Evolutionary conservation across 23 tunicate species (phyloP).

Genomic region (Aplidium turbinatum): DNA sequence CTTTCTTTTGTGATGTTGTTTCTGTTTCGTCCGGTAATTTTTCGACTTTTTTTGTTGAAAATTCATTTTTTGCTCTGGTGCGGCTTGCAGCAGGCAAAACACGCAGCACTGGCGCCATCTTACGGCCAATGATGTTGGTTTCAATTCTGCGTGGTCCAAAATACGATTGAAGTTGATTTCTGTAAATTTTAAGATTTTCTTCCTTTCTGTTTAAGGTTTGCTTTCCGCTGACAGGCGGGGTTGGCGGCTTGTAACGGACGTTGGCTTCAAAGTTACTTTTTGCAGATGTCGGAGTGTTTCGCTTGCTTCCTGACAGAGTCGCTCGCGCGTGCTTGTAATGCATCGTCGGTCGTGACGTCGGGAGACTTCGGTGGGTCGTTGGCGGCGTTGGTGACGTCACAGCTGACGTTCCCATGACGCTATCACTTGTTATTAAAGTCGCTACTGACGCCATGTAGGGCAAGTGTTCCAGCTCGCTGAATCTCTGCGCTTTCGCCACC

Average conservation of each 20-base stretch:
- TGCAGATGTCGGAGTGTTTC: slow-evolving; percentile 8
- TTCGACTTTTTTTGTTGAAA: background rate
- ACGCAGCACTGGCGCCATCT: slow-evolving; percentile 91
- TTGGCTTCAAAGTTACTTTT: background rate
- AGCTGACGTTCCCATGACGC: slow-evolving; percentile 10
- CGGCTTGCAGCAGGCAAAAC: slow-evolving; percentile 42
- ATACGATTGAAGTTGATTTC: slow-evolving; percentile 46
- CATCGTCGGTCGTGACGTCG: slow-evolving; percentile 1
- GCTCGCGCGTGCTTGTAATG: slow-evolving; percentile 26
- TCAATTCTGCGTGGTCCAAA: slow-evolving; percentile 47
- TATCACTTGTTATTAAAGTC: slow-evolving; percentile 33
- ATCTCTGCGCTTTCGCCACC: background rate
- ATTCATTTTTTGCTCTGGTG: background rate
- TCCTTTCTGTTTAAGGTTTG: background rate
- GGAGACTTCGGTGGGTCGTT: slow-evolving; percentile 28
- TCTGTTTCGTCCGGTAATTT: slow-evolving; percentile 47
- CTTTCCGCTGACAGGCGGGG: slow-evolving; percentile 3
- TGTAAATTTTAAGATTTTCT: slow-evolving; percentile 21
- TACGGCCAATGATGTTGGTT: slow-evolving; percentile 53
- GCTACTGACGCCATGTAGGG: slow-evolving; percentile 24
- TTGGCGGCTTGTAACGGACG: slow-evolving; percentile 38
- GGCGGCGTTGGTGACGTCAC: slow-evolving; percentile 36
- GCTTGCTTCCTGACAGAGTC: slow-evolving; percentile 19
- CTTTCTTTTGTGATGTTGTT: slow-evolving; percentile 62
- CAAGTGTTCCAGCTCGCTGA: background rate